Evolutionary conservation across 2,888 invertebrate genomes (phyloP).

Genomic region (Plemyria rubiginata): DNA sequence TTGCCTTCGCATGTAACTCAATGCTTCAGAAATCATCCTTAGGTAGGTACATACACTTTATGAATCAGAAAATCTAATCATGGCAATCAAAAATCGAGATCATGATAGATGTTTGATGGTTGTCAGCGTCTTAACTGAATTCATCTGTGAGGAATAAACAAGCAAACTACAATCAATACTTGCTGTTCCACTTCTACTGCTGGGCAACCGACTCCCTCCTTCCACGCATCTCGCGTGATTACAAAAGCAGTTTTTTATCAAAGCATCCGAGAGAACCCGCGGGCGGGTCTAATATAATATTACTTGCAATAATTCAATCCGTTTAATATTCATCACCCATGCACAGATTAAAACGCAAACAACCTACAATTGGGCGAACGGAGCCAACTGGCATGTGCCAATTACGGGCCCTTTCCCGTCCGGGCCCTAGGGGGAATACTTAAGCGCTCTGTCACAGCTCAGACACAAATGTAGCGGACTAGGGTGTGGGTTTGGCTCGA

Average conservation of each 20-base stretch:
- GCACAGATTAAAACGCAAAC: conserved; percentile 34
- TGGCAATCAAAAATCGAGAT: no score
- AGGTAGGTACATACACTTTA: no score
- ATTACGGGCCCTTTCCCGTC: conserved; percentile 47
- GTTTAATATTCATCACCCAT: conserved; percentile 25
- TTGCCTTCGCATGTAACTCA: no score
- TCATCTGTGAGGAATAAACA: background rate
- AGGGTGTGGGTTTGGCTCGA: background rate
- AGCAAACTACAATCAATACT: background rate
- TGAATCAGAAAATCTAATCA: no score
- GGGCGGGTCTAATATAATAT: conserved; percentile 2
- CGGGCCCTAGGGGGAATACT: conserved; percentile 46
- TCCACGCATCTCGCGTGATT: no score
- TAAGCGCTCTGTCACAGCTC: conserved; percentile 17
- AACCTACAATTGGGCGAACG: conserved; percentile 39
- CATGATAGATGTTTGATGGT: no score
- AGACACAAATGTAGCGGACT: background rate
- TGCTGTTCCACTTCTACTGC: no score
- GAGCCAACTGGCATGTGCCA: conserved; percentile 41
- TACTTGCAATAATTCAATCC: conserved; percentile 6
- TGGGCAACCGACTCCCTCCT: no score
- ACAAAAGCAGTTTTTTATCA: background rate
- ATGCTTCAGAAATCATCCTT: no score
- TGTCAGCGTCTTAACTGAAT: no score
- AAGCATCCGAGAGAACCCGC: background rate